Evolutionary conservation across 2,888 invertebrate species (phyloP), one percentile per base, ranked within the genome.

Genomic region (Lypha dubia): DNA sequence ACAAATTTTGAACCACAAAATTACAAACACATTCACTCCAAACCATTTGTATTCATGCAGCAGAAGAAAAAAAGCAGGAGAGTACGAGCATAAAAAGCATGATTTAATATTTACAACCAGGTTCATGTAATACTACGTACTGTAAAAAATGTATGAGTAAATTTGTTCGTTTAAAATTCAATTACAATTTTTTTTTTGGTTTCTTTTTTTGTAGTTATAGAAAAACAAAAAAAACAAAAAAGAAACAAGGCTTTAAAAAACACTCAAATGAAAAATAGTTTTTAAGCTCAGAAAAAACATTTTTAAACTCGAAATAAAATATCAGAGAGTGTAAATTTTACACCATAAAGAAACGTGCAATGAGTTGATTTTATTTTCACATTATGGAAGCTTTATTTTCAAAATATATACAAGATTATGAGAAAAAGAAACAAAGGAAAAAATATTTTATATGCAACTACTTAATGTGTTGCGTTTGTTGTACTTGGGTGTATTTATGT

Each of bases 1-100:
- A 75, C 62, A 75, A 81, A 75, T 81, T 51, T 75, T 38, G 56
- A 24, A 75, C 75, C 75, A 75, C 75, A 63, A 81, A 63, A 49
- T 68, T 49, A 58, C 58, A 41, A 51, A 44, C 5, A 63, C 22
- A n/a, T n/a, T 17, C 74, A 20, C n/a, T n/a, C n/a, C 2, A 38
- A 17, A 28, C 11, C 17, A 38, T 5, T 41, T 15, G 28, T 35
- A 3, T 44, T 32, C 28, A 28, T 41, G 41, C 75, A 51, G 51
- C 75, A 65, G 5, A 20, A 53, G 53, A 53, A 17, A 20, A 63
- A 41, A 51, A 62, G 62, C 38, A 17, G 28, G 74, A 41, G 63
- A 62, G 62, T 41, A 20, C 15, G n/a, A 0, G 2, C 32, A 20
- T 17, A 32, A 3, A 53, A 76, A 44, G 17, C 38, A 44, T 53